These are phyloP conservation scores for Dynastes tityus DNA, from an alignment of 2,888 invertebrate species.

Conservation along the genomic window DNA sequence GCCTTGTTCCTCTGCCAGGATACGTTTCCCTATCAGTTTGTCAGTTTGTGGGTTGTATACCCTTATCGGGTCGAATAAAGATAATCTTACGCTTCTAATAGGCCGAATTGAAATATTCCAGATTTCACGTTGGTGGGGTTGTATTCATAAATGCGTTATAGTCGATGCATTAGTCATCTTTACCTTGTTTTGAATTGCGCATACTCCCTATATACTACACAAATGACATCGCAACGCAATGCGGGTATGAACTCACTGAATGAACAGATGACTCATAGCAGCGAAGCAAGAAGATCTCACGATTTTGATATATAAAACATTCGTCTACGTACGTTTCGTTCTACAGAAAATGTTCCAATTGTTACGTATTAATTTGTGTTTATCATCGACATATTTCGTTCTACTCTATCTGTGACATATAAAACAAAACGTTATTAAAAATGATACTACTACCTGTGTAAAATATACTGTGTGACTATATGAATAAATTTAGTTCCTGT, in stretches of 20 bases:
- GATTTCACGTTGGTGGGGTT: conserved; percentile 47
- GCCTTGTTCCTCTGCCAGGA: too few relatives aligned
- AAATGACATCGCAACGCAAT: conserved; percentile 66
- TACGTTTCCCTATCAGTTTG: too few relatives aligned
- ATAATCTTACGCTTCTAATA: too few relatives aligned
- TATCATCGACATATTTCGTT: conserved; percentile 41
- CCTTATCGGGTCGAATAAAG: too few relatives aligned
- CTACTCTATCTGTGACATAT: conserved; percentile 47
- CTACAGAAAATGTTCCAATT: conserved; percentile 47
- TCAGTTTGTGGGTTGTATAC: too few relatives aligned
- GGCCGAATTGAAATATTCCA: conserved; percentile 29
- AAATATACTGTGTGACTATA: conserved; percentile 48
- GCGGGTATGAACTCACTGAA: conserved; percentile 60
- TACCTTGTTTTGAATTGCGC: conserved; percentile 60
- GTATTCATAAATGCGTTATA: conserved; percentile 53
- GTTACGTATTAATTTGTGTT: conserved; percentile 47
- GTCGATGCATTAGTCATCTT: conserved; percentile 63
- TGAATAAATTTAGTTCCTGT: conserved; percentile 54
- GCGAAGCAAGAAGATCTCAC: conserved; percentile 46
- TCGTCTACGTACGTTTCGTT: conserved; percentile 18
- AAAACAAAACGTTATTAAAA: conserved; percentile 48
- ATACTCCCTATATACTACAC: conserved; percentile 55
- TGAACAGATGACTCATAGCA: conserved; percentile 62
- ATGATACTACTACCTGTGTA: conserved; percentile 55
- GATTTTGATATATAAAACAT: conserved; percentile 43